These are phyloP conservation scores for Notamacropus eugenii DNA, from an alignment of 2,797 vertebrate genomes.

Conservation along the genomic window DNA sequence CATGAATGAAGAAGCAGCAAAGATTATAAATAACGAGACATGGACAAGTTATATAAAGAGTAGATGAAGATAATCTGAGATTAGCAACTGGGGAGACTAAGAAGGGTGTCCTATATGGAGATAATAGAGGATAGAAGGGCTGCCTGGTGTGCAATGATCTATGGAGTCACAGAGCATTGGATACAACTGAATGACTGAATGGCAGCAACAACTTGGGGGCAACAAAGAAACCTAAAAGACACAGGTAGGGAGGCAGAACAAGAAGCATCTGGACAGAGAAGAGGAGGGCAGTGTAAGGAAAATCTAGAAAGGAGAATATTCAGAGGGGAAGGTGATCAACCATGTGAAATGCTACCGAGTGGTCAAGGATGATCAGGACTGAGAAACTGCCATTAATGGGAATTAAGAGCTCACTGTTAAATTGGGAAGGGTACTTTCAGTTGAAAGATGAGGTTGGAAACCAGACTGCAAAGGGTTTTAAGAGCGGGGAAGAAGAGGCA, in stretches of 20 bases:
- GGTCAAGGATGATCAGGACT: not conserved
- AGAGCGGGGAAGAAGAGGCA: not conserved
- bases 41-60: not conserved
- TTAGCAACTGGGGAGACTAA: not conserved
- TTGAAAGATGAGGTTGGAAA: not conserved
- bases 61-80: not conserved
- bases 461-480: not conserved
- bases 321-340: not conserved
- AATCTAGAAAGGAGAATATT: not conserved
- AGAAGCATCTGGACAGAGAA: not conserved
- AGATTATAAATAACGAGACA: not conserved
- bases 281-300: not conserved
- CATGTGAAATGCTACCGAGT: not conserved
- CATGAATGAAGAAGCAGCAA: not conserved
- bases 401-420: not conserved
- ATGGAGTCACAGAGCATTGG: not conserved
- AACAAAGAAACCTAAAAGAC: not conserved
- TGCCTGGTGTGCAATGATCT: not conserved
- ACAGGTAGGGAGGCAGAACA: not conserved
- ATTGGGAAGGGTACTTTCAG: not conserved
- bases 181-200: not conserved
- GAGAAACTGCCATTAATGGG: not conserved
- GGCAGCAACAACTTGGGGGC: not conserved
- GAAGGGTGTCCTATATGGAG: not conserved
- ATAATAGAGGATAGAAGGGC: not conserved